These are phyloP conservation scores for Ephydatia muelleri DNA, from an alignment of 37 sponge, comb jelly and placozoan genomes.

Conservation along the genomic window DNA sequence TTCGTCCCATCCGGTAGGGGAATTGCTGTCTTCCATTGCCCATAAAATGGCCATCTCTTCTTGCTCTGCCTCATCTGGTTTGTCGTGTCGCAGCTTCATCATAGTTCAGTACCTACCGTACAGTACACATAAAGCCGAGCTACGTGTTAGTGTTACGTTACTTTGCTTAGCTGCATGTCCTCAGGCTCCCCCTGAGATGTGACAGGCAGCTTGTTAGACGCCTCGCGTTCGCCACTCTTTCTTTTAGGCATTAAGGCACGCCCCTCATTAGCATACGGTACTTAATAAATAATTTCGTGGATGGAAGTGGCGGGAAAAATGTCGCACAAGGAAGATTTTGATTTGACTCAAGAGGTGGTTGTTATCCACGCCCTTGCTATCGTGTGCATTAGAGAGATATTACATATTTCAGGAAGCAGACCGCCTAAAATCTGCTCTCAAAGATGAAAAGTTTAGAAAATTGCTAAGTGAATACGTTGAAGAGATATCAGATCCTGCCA, in stretches of 20 bases:
- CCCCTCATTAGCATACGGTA: background rate
- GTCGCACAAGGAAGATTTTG: conserved; percentile 3
- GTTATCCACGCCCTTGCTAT: no score
- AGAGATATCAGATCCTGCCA: conserved; percentile 86
- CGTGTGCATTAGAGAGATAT: background rate
- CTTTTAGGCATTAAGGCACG: background rate
- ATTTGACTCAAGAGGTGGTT: conserved; percentile 8
- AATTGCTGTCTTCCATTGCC: conserved; percentile 58
- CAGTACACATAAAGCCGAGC: background rate
- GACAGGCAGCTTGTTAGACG: background rate
- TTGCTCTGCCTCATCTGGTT: conserved; percentile 24
- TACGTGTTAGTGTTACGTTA: background rate
- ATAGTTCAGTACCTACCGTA: background rate
- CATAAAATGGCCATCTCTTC: conserved; percentile 55
- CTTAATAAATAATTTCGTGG: background rate
- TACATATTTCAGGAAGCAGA: conserved; percentile 60
- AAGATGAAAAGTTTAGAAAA: conserved; percentile 89
- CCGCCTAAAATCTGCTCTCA: conserved; percentile 64
- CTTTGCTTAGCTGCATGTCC: background rate
- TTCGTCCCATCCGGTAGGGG: conserved; percentile 63
- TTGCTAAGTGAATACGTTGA: conserved; percentile 86
- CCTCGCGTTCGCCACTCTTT: background rate
- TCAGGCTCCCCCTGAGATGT: background rate
- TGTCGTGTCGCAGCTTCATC: background rate
- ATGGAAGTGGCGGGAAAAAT: background rate